Evolutionary conservation across 2,797 vertebrate species (phyloP).

Genomic region (Lacerta viridis): DNA sequence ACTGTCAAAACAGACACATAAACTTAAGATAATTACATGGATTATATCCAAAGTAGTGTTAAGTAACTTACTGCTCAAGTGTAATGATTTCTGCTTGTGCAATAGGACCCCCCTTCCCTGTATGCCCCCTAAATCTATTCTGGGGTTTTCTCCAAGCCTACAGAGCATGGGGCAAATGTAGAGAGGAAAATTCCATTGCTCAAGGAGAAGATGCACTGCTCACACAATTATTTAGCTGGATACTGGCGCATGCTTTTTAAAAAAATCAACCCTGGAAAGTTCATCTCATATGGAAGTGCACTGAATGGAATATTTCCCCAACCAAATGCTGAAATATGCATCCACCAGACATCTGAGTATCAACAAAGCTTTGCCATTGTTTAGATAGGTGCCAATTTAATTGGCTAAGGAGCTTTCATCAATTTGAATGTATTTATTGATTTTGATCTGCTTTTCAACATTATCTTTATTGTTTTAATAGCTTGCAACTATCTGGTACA

Average conservation of each 20-base stretch:
- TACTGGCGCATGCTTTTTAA: no score
- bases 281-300: not conserved
- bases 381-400: conserved; percentile 48
- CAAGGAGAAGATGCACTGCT: no score
- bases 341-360: conserved; percentile 13
- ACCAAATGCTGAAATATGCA: conserved; percentile 15
- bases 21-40: no score
- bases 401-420: conserved; percentile 57
- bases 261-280: not conserved
- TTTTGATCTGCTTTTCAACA: conserved; percentile 37
- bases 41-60: no score
- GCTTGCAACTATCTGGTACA: conserved; percentile 54
- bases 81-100: no score
- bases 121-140: no score
- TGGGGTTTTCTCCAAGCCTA: no score
- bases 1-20: not conserved
- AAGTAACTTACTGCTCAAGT: no score
- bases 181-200: no score
- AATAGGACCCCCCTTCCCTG: no score
- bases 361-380: conserved; percentile 12
- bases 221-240: no score
- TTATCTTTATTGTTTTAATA: conserved; percentile 56
- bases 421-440: conserved; percentile 57
- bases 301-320: not conserved
- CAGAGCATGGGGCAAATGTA: no score